These are phyloP conservation scores for Plutomurus gul DNA, from an alignment of 1,140 invertebrate genomes.

Conservation along the genomic window DNA sequence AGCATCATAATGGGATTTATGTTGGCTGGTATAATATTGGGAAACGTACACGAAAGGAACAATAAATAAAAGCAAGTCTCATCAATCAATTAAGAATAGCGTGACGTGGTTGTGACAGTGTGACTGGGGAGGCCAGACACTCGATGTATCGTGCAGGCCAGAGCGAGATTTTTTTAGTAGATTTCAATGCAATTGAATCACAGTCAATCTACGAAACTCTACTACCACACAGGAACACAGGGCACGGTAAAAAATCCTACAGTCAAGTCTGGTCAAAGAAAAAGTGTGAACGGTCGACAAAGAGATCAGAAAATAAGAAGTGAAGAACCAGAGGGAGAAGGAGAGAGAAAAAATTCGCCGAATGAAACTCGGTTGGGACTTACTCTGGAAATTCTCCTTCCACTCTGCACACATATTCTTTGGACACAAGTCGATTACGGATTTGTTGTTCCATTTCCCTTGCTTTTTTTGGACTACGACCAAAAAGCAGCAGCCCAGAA, in stretches of 20 bases:
- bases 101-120: no score
- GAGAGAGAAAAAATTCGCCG: slow-evolving; percentile 22
- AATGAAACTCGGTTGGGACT: no score
- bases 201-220: no score
- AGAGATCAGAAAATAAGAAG: neutral
- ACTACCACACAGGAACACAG: no score
- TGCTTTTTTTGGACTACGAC: slow-evolving; percentile 79
- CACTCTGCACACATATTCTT: slow-evolving; percentile 96
- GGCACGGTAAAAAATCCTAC: no score
- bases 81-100: slow-evolving; percentile 1
- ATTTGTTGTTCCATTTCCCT: slow-evolving; percentile 93
- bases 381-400: slow-evolving; percentile 96
- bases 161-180: no score
- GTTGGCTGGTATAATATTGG: no score
- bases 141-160: no score
- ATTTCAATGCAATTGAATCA: no score
- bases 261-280: no score
- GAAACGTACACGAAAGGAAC: neutral
- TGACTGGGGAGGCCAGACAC: neutral
- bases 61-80: slow-evolving; percentile 17
- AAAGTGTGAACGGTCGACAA: no score
- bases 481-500: slow-evolving; percentile 84
- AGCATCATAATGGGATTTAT: no score
- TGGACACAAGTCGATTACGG: slow-evolving; percentile 84
- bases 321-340: neutral